Percentiles rank a stretch among this genome's conserved stretches.
Conservation (phyloP, 1,140 invertebrate species). For the Lerema accius region DNA sequence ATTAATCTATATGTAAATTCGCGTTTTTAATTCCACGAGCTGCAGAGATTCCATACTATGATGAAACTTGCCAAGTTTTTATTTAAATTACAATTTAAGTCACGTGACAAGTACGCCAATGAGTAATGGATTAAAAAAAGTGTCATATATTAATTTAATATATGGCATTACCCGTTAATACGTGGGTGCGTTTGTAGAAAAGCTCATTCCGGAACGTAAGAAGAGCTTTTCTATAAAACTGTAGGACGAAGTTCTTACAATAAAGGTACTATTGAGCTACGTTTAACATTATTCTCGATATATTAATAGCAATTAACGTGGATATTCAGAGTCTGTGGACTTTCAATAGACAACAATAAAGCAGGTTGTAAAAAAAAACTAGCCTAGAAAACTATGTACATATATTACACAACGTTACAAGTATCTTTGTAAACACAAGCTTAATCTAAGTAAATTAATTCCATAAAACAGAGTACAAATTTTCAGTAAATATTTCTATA, state of each 20-base stretch:
- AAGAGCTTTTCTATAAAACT: constrained; percentile 5
- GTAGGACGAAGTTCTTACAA: neutral
- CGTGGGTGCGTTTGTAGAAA: constrained; percentile 5
- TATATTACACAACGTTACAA: constrained; percentile 64
- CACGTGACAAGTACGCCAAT: constrained; percentile 10
- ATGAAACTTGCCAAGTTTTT: constrained; percentile 9
- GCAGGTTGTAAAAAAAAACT: constrained; percentile 67
- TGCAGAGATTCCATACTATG: neutral
- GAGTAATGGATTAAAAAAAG: constrained; percentile 9
- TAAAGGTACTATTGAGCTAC: constrained; percentile 14
- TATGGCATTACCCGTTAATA: neutral
- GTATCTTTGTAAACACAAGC: constrained; percentile 16
- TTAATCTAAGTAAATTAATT: constrained; percentile 22
- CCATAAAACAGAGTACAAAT: constrained; percentile 28
- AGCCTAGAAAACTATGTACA: constrained; percentile 67
- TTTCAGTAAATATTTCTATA: constrained; percentile 28
- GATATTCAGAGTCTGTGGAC: constrained; percentile 39
- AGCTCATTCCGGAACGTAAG: neutral
- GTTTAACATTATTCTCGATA: constrained; percentile 26
- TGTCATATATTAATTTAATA: neutral
- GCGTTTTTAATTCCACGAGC: constrained; percentile 10
- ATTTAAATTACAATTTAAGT: constrained; percentile 2
- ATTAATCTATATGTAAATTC: constrained; percentile 23
- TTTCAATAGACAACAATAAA: constrained; percentile 50
- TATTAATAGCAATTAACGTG: constrained; percentile 2